Base-by-base conservation (phyloP, 1,140 invertebrate genomes). In the Pseudomyrmex gracilis region DNA sequence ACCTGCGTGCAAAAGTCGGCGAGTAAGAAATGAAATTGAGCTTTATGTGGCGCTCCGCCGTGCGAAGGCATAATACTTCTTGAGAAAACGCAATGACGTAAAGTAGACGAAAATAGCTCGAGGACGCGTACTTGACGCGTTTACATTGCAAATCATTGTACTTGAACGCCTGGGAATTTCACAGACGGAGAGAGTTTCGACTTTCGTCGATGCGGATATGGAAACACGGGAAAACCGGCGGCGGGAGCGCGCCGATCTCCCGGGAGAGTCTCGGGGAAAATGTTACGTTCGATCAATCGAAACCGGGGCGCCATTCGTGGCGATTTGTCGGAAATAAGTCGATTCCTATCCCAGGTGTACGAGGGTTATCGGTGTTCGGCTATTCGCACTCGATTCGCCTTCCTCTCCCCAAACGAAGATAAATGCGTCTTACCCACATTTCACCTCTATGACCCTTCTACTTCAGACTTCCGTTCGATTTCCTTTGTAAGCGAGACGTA, bases 241-340 rank as follows among this genome's bases (percentile, higher is more conserved):
- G 24, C 24, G 57, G 17, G 70, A 47, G 24, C 63, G 76, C 13
- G 12, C 2, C 66, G 53, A 24, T 71, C 76, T 66, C 76, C n/a
- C 66, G 87, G 83, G 87, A 80, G 10, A 51, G 13, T 60, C 45
- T 74, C 73, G 24, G 7, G 55, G n/a, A 51, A 47, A 58, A 68
- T 76, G 68, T 76, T 80, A 60, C 84, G 87, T 78, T 86, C 87
- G 84, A 89, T 86, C 84, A 88, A 89, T 88, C 80, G 84, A 86
- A 84, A 73, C 64, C 73, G 60, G 60, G 57, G 55, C 57, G 64
- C 82, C 74, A 68, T 89, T 86, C 45, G 70, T 67, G 87, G 53
- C 87, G 87, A 89, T 88, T 89, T 88, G 87, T 89, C 80, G 82
- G 82, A 73, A 88, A 89, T 89, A 89, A 89, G 87, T 86, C 87